A percentile compares a stretch with the other conserved stretches of the same genome.
These are phyloP conservation scores for Chrysomela aeneicollis DNA, from an alignment of 2,888 invertebrate species.

Conservation along the genomic window DNA sequence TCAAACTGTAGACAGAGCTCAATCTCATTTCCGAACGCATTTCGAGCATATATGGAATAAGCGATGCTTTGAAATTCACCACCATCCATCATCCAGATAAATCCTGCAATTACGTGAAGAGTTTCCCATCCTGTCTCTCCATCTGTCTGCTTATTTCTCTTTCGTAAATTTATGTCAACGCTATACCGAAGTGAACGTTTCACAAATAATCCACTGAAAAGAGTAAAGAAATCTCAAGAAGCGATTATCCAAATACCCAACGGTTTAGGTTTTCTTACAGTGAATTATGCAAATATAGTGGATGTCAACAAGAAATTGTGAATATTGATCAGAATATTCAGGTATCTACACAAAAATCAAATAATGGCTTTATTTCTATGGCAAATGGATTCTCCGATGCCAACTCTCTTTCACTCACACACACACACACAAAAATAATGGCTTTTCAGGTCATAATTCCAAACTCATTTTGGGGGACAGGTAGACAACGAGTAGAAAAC, in stretches of 20 bases:
- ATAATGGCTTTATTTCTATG: too few species aligned
- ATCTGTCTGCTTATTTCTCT: conserved; percentile 36
- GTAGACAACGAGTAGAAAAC: too few species aligned
- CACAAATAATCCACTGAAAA: not conserved
- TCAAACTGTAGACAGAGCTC: conserved; percentile 31
- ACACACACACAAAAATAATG: too few species aligned
- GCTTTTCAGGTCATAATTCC: too few species aligned
- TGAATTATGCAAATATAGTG: too few species aligned
- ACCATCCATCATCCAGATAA: conserved; percentile 33
- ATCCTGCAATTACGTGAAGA: conserved; percentile 33
- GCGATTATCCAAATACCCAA: not conserved
- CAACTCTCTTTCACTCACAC: too few species aligned
- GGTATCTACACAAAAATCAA: too few species aligned
- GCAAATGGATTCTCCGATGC: too few species aligned
- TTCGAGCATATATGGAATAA: conserved; percentile 32
- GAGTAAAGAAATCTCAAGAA: not conserved
- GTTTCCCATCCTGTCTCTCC: conserved; percentile 29
- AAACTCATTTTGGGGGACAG: too few species aligned
- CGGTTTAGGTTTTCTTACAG: too few species aligned
- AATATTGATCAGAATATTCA: too few species aligned
- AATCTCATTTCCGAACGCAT: conserved; percentile 31
- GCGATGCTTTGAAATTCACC: conserved; percentile 29
- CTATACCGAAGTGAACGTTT: conserved; percentile 10
- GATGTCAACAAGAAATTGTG: too few species aligned
- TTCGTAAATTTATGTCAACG: conserved; percentile 27